Percentiles rank a stretch among this genome's conserved stretches.
Evolutionary conservation across 2,797 vertebrate species (phyloP).

Genomic region (Darevskia nairensis): DNA sequence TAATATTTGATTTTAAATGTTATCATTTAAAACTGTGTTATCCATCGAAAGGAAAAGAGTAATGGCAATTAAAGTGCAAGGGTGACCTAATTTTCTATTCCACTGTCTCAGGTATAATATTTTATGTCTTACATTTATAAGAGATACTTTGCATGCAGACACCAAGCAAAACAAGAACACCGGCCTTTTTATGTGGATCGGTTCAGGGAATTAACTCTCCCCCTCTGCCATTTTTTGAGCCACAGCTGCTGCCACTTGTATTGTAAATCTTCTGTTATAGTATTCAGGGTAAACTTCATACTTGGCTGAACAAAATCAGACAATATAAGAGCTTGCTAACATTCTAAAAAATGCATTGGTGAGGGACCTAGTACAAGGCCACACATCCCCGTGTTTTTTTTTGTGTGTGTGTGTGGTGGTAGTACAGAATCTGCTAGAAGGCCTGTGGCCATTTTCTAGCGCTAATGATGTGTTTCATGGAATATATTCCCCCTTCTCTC

Average conservation of each 20-base stretch:
- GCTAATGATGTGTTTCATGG: neutral
- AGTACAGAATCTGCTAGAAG: neutral
- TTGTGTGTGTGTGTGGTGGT: neutral
- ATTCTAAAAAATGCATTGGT: constrained; percentile 9
- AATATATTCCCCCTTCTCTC: neutral
- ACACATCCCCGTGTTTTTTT: neutral
- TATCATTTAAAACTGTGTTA: constrained; percentile 5
- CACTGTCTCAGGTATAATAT: neutral
- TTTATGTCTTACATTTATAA: constrained; percentile 18
- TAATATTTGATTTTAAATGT: constrained; percentile 35
- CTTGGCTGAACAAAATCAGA: constrained; percentile 22
- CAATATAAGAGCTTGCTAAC: constrained; percentile 13
- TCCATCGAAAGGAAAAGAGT: neutral
- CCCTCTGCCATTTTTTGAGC: constrained; percentile 29
- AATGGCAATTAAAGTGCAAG: constrained; percentile 7
- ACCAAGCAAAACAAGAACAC: neutral
- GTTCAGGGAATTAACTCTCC: constrained; percentile 22
- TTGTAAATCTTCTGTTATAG: constrained; percentile 6
- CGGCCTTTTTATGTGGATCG: constrained; percentile 16
- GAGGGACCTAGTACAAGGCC: neutral
- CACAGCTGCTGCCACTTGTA: neutral
- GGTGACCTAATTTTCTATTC: neutral
- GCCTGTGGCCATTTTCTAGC: neutral
- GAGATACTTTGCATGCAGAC: neutral
- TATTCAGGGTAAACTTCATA: constrained; percentile 35